These are phyloP conservation scores for Danio tinwini DNA, from an alignment of 2,797 vertebrate species.

Conservation along the genomic window DNA sequence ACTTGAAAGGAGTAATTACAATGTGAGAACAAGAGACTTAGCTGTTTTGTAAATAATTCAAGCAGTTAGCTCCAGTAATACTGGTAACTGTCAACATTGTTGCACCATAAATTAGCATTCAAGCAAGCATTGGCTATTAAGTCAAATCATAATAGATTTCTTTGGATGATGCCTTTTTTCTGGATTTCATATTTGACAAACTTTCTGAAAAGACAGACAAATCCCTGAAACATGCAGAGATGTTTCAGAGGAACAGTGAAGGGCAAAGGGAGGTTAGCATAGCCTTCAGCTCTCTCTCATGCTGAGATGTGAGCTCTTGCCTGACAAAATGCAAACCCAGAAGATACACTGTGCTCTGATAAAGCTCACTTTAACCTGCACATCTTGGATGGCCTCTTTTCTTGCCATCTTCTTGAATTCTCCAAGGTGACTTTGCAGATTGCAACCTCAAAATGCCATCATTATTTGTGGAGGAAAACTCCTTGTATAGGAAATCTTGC, in stretches of 20 bases:
- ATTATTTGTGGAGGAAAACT: constrained; percentile 27
- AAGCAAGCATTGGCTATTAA: background rate
- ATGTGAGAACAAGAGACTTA: constrained; percentile 1
- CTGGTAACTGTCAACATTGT: background rate
- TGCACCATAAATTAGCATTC: background rate
- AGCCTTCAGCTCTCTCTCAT: constrained; percentile 24
- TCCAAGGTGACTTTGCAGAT: constrained; percentile 46
- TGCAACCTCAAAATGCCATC: constrained; percentile 45
- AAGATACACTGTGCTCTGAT: constrained; percentile 33
- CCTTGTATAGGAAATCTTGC: background rate
- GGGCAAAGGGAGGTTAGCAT: constrained; percentile 21
- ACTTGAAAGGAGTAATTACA: constrained; percentile 21
- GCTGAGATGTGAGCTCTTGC: constrained; percentile 19
- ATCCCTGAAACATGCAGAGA: background rate
- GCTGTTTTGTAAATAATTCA: constrained; percentile 15
- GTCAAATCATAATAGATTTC: background rate
- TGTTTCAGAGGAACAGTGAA: constrained; percentile 9
- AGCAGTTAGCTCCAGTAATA: constrained; percentile 1
- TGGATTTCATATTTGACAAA: background rate
- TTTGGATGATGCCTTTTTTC: background rate
- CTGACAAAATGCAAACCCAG: constrained; percentile 19
- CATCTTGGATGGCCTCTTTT: constrained; percentile 43
- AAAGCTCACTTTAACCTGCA: constrained; percentile 14
- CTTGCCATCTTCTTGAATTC: constrained; percentile 15
- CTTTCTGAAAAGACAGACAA: background rate